Base-by-base conservation (phyloP, 2,113 vertebrate genomes). In the Brachyistius frenatus region DNA sequence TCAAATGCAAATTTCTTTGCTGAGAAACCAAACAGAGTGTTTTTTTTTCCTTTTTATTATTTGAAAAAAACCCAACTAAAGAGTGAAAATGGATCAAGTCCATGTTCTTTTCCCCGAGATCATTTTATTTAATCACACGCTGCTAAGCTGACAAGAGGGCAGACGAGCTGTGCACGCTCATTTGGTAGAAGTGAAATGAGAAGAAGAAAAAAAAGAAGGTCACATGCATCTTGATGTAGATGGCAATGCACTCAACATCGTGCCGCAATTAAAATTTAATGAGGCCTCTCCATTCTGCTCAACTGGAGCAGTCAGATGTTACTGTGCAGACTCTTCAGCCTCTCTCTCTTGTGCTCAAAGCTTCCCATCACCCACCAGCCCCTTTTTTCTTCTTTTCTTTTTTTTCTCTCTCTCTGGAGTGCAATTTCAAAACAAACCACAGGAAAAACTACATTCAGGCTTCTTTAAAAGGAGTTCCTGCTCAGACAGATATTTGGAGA, bases 241-340 rank as follows among this genome's bases (percentile, higher is more conserved):
- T 86, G 88, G 85, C 52, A 60, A 74, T 69, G 88, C 82, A 86
- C 86, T 87, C 84, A 77, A 78, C 89, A 81, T 68, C 14, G 63
- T 74, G 83, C 86, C 1, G 66, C 89, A 85, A 91, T 93, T 90
- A 90, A 93, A 91, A 79, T 93, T 93, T 89, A 91, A 94, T 91
- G 88, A 93, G 80, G 60, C 76, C 73, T 81, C 69, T 90, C 77
- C 68, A 81, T 87, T 77, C 77, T 79, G 74, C 75, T 84, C 83
- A 77, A 63, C 70, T 15, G 46, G 62, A 85, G 60, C 85, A 80
- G 85, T 83, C 72, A 75, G 80, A 85, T 84, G 83, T 82, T 86
- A 70, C 81, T 31, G 61, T 84, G 80, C 75, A 86, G 65, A 66
- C 54, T 70, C 78, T 81, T 81, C 80, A 64, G n/a, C 73, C 61